Evolutionary conservation across 2,113 vertebrate genomes (phyloP).

Genomic region (Peromyscus maniculatus): DNA sequence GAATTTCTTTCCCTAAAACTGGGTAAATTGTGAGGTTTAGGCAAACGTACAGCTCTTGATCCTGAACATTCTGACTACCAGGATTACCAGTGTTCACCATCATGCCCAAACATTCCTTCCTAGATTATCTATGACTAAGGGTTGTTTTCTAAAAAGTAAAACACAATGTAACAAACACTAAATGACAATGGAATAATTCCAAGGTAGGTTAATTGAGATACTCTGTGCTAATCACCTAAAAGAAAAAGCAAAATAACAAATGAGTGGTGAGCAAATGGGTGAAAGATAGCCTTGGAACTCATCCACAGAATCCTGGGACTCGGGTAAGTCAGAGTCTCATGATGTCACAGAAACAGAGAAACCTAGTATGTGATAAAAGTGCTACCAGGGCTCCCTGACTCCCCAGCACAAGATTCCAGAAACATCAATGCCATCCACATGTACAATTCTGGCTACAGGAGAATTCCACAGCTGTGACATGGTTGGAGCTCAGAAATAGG

Average conservation of each 20-base stretch:
- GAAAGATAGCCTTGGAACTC: neutral
- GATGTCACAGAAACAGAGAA: neutral
- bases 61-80: neutral
- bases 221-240: neutral
- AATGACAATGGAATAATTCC: neutral
- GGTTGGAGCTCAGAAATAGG: neutral
- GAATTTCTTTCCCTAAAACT: neutral
- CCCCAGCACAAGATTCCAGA: neutral
- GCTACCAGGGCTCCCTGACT: neutral
- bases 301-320: neutral
- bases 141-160: too few relatives aligned
- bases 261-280: neutral
- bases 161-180: neutral
- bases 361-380: neutral
- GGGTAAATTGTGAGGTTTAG: neutral
- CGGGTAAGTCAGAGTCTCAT: neutral
- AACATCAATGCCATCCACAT: neutral
- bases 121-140: neutral
- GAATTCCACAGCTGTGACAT: neutral
- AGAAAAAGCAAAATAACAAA: neutral
- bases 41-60: neutral
- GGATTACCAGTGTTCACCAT: accelerated
- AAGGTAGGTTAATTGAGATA: neutral
- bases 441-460: neutral
- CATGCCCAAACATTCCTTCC: neutral